Conservation (phyloP, 1,140 invertebrate genomes). For the Uloborus diversus region DNA sequence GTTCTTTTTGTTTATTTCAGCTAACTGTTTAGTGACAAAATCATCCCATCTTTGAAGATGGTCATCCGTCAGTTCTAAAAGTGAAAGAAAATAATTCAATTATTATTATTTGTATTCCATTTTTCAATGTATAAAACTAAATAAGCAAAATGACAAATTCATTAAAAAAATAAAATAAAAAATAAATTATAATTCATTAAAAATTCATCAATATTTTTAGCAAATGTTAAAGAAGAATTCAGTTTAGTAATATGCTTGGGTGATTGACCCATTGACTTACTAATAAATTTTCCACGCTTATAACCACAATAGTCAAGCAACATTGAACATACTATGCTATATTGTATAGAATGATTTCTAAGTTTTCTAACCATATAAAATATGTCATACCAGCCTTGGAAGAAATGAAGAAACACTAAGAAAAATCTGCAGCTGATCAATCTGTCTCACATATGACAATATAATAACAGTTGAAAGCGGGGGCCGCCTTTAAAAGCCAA, state of each 20-base stretch:
- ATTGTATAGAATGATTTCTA: too few species aligned
- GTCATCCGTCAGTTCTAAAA: conserved; percentile 70
- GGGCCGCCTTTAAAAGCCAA: too few species aligned
- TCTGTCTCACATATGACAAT: too few species aligned
- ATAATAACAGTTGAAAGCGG: too few species aligned
- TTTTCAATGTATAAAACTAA: neutral
- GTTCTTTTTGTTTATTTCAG: conserved; percentile 73
- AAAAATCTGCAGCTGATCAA: too few species aligned
- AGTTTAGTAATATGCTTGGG: neutral
- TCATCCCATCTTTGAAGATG: conserved; percentile 70
- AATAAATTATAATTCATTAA: neutral
- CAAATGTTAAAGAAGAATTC: neutral
- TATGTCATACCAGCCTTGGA: too few species aligned
- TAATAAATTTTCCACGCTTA: too few species aligned
- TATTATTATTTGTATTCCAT: neutral
- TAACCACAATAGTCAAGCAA: too few species aligned
- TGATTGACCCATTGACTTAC: too few species aligned
- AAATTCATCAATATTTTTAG: neutral
- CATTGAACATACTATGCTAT: too few species aligned
- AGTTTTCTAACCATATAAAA: too few species aligned
- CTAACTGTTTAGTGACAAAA: conserved; percentile 70
- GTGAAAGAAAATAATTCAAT: neutral
- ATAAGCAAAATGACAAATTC: neutral
- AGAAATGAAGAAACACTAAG: too few species aligned
- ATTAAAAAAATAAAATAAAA: neutral